Evolutionary conservation across 2,113 vertebrate genomes (phyloP), one percentile per base, ranked within the genome.

Genomic region (Hyla sarda): DNA sequence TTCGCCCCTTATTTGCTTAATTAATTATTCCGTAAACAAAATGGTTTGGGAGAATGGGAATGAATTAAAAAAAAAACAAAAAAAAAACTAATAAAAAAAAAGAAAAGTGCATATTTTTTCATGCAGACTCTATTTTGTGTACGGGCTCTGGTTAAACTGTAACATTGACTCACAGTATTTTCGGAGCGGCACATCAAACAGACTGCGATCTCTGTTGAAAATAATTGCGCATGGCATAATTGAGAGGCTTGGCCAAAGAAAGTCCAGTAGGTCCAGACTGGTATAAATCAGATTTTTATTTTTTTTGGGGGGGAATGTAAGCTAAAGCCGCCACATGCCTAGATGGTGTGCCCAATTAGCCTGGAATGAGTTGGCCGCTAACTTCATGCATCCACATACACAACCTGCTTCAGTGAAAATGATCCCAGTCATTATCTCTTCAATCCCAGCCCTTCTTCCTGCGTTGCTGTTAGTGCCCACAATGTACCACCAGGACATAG

Each of bases 221-320:
- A 93, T 94, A 95, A 95, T 95, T 94, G 91, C 88, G 89, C 87
- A 90, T 93, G 94, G 93, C 93, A 94, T 90, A 88, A 2, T 74
- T 88, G 87, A 8, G 83, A 75, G 87, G 0, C 25, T 87, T 90
- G 93, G 76, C 94, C 92, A 94, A 90, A 90, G 81, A 54, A 83
- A 87, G 88, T 79, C 89, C 87, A 65, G 90, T 83, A 89, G 87
- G 89, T 91, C 92, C 92, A 89, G 92, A 41, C 12, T 91, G 87
- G 54, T 17, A 82, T 30, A 89, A 85, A 82, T 89, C 90, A 67
- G 76, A 72, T 58, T 86, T 89, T 88, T n/a, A n/a, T n/a, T n/a
- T n/a, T n/a, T n/a, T n/a, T n/a, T n/a, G n/a, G n/a, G n/a, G n/a
- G 82, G 87, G 87, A 88, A 30, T 88, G 77, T 88, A 89, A 87